Percentiles rank a stretch among this genome's conserved stretches.
These are phyloP conservation scores for Pseudolaguvia tuberculata DNA, from an alignment of 2,113 vertebrate species.

Conservation along the genomic window DNA sequence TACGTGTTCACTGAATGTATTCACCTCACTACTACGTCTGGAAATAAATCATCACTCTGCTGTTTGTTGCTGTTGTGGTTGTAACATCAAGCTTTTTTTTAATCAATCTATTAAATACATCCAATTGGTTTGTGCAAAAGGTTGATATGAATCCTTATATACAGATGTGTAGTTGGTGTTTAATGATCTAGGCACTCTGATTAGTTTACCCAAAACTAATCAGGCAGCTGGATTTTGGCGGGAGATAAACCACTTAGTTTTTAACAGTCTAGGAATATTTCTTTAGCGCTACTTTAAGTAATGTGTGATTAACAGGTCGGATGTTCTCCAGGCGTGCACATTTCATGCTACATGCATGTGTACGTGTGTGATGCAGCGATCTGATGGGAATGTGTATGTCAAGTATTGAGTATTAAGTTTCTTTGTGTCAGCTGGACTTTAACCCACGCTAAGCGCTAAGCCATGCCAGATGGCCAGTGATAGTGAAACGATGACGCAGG, in stretches of 20 bases:
- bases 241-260: no score
- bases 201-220: not conserved
- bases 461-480: slow-evolving; percentile 50
- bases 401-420: slow-evolving; percentile 51
- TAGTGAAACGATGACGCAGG: slow-evolving; percentile 52
- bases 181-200: not conserved
- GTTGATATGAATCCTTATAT: slow-evolving; percentile 3
- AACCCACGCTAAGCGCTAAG: slow-evolving; percentile 48
- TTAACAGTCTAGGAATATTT: not conserved
- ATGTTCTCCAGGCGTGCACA: not conserved
- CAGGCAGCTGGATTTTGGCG: not conserved
- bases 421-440: slow-evolving; percentile 47
- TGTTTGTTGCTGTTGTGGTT: not conserved
- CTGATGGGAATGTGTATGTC: slow-evolving; percentile 54
- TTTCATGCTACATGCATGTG: slow-evolving; percentile 3
- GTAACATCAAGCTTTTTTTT: not conserved
- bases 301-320: not conserved
- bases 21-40: no score
- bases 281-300: not conserved
- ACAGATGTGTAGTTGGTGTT: not conserved
- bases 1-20: no score
- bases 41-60: not conserved
- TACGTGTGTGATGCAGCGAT: not conserved
- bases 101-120: not conserved
- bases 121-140: not conserved